A percentile compares a stretch with the other conserved stretches of the same genome.
Evolutionary conservation across 2,113 vertebrate species (phyloP).

Genomic region (Oreochromis niloticus): DNA sequence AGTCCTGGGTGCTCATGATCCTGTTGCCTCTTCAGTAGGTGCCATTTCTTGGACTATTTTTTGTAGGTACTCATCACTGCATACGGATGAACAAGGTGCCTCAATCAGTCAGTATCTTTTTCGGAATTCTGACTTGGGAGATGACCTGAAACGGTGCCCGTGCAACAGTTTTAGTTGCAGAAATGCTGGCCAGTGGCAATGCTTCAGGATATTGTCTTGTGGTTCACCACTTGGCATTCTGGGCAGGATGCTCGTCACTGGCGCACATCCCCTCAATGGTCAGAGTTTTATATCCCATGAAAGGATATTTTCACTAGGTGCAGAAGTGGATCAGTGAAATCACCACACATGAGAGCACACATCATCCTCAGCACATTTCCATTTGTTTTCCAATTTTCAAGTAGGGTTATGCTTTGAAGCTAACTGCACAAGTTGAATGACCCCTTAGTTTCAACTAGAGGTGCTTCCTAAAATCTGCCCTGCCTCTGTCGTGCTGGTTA

Average conservation of each 20-base stretch:
- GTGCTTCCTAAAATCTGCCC: no score
- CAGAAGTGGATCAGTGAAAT: neutral
- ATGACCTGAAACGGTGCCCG: neutral
- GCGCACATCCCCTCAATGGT: neutral
- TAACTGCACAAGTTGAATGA: neutral
- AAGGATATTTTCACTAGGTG: neutral
- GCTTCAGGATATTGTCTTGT: neutral
- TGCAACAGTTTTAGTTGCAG: neutral
- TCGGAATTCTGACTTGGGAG: neutral
- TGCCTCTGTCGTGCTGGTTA: no score
- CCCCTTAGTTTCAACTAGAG: neutral
- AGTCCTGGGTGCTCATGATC: neutral
- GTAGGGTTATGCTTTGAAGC: neutral
- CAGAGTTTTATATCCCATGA: neutral
- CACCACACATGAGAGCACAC: neutral
- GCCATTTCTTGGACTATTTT: neutral
- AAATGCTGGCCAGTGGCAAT: neutral
- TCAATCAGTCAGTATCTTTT: neutral
- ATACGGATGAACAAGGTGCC: neutral
- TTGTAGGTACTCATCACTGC: neutral
- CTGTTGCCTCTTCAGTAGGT: neutral
- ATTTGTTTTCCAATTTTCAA: neutral
- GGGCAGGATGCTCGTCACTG: neutral
- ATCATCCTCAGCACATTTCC: neutral
- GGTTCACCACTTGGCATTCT: neutral